Evolutionary conservation across 2,888 invertebrate species (phyloP).

Genomic region (Griposia aprilina): DNA sequence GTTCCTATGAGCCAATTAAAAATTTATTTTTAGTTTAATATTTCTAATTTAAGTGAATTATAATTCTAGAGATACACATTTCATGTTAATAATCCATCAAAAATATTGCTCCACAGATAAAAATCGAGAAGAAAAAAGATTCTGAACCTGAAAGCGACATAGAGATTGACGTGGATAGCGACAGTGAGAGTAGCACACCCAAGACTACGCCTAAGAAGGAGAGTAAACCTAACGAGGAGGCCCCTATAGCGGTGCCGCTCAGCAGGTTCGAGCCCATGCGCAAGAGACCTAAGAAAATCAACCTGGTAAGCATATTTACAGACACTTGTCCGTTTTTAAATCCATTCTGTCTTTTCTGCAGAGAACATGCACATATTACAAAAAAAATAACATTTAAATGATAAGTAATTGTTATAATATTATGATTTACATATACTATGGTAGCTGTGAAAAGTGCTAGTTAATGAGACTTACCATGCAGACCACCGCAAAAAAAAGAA

Average conservation of each 20-base stretch:
- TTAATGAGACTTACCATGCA: too few species aligned
- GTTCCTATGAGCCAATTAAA: too few species aligned
- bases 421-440: too few species aligned
- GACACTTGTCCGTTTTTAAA: too few species aligned
- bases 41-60: too few species aligned
- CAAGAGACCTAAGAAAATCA: conserved; percentile 88
- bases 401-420: too few species aligned
- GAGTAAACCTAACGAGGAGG: conserved; percentile 67
- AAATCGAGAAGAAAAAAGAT: conserved; percentile 87
- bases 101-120: conserved; percentile 77
- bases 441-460: too few species aligned
- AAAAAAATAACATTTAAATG: too few species aligned
- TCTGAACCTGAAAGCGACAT: conserved; percentile 90
- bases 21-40: too few species aligned
- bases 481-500: too few species aligned
- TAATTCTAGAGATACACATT: not conserved
- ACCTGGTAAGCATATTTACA: conserved; percentile 82
- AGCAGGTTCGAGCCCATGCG: conserved; percentile 86
- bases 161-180: conserved; percentile 91
- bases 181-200: conserved; percentile 75
- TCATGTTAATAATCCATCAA: not conserved
- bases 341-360: too few species aligned
- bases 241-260: conserved; percentile 79
- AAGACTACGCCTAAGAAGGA: conserved; percentile 59
- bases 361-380: too few species aligned